These are phyloP conservation scores for Pseudanteris insignis DNA, from an alignment of 2,888 invertebrate species.

Conservation along the genomic window DNA sequence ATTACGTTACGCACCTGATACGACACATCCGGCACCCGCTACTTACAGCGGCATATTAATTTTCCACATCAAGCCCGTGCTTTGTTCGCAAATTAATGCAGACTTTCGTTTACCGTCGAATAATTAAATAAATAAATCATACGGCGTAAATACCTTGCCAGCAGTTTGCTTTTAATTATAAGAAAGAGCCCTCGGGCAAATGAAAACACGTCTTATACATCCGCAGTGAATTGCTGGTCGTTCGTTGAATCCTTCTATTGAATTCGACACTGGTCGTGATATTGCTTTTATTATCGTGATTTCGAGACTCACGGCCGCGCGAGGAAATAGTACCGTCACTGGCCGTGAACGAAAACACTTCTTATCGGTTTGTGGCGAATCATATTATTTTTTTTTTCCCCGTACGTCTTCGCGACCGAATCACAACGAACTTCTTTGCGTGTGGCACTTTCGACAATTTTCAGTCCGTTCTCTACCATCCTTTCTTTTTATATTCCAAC, in stretches of 20 bases:
- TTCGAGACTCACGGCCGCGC: slow-evolving; percentile 33
- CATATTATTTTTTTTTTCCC: slow-evolving; percentile 29
- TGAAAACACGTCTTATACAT: slow-evolving; percentile 43
- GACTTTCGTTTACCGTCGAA: neutral
- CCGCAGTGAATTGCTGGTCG: slow-evolving; percentile 36
- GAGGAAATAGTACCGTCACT: slow-evolving; percentile 19
- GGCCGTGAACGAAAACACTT: slow-evolving; percentile 8
- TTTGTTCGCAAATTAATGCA: neutral
- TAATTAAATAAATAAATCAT: slow-evolving; percentile 5
- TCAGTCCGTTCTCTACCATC: slow-evolving; percentile 9
- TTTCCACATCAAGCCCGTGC: too few relatives aligned
- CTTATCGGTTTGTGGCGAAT: slow-evolving; percentile 33
- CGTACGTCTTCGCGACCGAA: slow-evolving; percentile 14
- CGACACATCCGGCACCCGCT: too few relatives aligned
- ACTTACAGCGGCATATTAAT: too few relatives aligned
- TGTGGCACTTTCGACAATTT: too few relatives aligned
- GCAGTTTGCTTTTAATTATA: slow-evolving; percentile 45
- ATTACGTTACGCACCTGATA: too few relatives aligned
- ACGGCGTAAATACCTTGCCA: slow-evolving; percentile 13
- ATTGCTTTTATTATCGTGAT: slow-evolving; percentile 45
- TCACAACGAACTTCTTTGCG: too few relatives aligned
- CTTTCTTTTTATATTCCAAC: neutral
- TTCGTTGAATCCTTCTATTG: slow-evolving; percentile 45
- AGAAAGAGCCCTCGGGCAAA: slow-evolving; percentile 29
- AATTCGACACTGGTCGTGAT: slow-evolving; percentile 45